phyloP scores from a whole-genome alignment of 35 echinoderm and acorn worm genomes.

The Apostichopus japonicus region DNA sequence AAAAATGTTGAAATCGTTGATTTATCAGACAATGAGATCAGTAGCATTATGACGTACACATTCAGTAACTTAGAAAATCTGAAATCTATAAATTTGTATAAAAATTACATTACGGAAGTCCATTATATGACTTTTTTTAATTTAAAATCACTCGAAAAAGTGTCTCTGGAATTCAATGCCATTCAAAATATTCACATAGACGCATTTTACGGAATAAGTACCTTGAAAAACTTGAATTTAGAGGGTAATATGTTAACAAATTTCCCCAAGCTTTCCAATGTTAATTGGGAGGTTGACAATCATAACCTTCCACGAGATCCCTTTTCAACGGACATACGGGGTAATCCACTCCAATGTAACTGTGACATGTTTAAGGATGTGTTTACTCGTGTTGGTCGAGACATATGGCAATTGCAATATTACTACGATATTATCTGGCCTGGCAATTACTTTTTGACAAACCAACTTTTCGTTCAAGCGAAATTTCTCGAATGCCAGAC shows the following conservation, averaged over 20 bases:
- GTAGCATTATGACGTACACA: neutral
- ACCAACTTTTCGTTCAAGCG: neutral
- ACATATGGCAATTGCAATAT: neutral
- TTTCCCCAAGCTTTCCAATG: no score
- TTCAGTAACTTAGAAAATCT: conserved; percentile 8
- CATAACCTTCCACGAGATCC: no score
- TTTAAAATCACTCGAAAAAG: neutral
- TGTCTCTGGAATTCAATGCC: neutral
- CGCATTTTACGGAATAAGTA: no score
- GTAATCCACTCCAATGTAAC: no score
- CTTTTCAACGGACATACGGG: no score
- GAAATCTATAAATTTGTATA: neutral
- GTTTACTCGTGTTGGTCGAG: neutral
- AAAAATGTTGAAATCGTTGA: neutral
- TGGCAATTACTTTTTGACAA: neutral
- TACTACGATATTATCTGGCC: neutral
- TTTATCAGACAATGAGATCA: conserved; percentile 18
- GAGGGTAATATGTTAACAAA: no score
- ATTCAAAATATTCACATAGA: no score
- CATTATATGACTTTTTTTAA: neutral
- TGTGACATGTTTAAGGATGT: no score
- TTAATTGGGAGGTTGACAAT: no score
- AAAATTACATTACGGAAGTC: neutral
- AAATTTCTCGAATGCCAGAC: neutral
- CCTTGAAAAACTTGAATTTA: no score